phyloP scores from a whole-genome alignment of 2,113 vertebrate species.

The Pavo muticus region DNA sequence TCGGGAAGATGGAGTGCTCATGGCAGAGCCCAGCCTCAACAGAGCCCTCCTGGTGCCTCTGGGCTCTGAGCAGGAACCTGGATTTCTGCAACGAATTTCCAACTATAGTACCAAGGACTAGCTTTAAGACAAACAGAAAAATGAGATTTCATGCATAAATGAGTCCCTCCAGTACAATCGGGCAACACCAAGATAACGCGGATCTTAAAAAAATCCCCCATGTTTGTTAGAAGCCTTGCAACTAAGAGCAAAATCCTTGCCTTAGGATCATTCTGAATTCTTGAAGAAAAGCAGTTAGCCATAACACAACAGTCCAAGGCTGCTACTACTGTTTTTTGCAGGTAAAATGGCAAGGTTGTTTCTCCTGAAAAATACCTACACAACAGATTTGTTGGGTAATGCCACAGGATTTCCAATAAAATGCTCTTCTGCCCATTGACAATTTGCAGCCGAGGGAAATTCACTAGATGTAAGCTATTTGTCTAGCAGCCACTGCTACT shows the following conservation, averaged over 20 bases:
- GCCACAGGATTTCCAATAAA: neutral
- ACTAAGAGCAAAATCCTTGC: neutral
- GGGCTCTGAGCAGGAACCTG: neutral
- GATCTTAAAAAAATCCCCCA: neutral
- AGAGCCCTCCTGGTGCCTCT: neutral
- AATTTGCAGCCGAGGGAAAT: neutral
- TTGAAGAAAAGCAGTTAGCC: neutral
- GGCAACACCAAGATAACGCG: neutral
- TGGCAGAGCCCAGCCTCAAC: neutral
- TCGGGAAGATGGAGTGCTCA: fast-evolving
- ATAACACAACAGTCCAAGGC: neutral
- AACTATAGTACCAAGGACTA: neutral
- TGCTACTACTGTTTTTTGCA: neutral
- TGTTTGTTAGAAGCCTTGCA: neutral
- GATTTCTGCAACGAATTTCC: neutral
- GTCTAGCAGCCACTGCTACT: neutral
- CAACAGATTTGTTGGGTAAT: neutral
- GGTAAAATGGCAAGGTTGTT: neutral
- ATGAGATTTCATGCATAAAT: neutral
- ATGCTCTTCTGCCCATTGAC: neutral
- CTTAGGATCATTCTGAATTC: neutral
- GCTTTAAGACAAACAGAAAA: neutral
- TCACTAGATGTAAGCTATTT: neutral
- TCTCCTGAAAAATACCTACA: neutral
- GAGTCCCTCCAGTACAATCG: neutral